phyloP scores from a whole-genome alignment of 2,888 invertebrate genomes.

The Coelinius sp. region DNA sequence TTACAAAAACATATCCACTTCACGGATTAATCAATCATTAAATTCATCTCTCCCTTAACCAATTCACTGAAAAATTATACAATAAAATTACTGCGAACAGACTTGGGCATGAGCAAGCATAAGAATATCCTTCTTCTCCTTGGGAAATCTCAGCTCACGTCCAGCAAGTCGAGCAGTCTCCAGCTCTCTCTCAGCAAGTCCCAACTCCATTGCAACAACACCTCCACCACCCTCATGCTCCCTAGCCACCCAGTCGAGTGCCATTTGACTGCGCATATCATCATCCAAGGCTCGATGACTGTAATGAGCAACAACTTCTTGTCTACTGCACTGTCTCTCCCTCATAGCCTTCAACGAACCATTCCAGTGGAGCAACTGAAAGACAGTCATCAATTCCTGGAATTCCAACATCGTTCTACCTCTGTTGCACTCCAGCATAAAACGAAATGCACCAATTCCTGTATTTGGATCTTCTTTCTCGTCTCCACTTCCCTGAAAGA shows the following conservation, averaged over 20 bases:
- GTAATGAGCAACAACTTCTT: conserved; percentile 94
- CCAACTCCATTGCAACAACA: conserved; percentile 85
- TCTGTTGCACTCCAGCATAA: conserved; percentile 77
- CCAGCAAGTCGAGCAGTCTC: conserved; percentile 89
- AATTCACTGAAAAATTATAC: background rate
- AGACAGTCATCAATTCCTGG: conserved; percentile 98
- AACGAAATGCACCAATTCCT: conserved; percentile 80
- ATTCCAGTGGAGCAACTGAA: conserved; percentile 96
- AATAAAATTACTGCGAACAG: conserved; percentile 62
- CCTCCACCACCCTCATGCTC: conserved; percentile 80
- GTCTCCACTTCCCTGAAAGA: conserved; percentile 74
- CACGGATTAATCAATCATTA: background rate
- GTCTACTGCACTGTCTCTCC: conserved; percentile 93
- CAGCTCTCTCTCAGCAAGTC: conserved; percentile 88
- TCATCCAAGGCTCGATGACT: conserved; percentile 93
- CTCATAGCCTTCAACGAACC: conserved; percentile 96
- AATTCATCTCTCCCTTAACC: background rate
- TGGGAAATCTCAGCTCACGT: conserved; percentile 91
- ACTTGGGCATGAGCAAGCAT: conserved; percentile 91
- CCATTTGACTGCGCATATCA: conserved; percentile 97
- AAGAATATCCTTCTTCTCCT: conserved; percentile 95
- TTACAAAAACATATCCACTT: too few species aligned
- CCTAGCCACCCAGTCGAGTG: conserved; percentile 93
- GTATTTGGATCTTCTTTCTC: conserved; percentile 77
- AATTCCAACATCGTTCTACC: conserved; percentile 94